phyloP scores from a whole-genome alignment of 2,113 vertebrate genomes.

The Siphamia tubifer region DNA sequence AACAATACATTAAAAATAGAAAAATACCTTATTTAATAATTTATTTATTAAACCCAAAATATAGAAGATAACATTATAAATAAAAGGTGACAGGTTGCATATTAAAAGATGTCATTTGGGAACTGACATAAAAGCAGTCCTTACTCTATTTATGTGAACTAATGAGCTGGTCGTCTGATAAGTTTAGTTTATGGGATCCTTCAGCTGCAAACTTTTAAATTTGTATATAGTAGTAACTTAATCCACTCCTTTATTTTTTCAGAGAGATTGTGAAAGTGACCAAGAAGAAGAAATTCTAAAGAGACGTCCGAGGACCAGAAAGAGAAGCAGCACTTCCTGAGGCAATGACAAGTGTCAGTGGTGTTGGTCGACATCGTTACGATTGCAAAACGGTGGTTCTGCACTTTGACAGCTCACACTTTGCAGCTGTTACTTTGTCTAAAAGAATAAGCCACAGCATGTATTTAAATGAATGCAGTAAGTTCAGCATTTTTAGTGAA shows the following conservation, averaged over 20 bases:
- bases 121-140: no score
- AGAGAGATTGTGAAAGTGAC: conserved; percentile 94
- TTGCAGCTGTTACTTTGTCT: background rate
- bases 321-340: conserved; percentile 90
- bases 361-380: background rate
- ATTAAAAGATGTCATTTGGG: no score
- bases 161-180: no score
- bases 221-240: background rate
- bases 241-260: conserved; percentile 17
- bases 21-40: no score
- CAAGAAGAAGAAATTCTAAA: conserved; percentile 83
- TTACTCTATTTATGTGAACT: no score
- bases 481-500: background rate
- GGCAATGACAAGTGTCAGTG: background rate
- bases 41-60: no score
- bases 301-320: conserved; percentile 79
- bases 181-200: background rate
- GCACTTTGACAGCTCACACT: background rate
- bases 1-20: no score
- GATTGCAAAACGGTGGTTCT: conserved; percentile 17
- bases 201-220: background rate
- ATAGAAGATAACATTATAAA: no score
- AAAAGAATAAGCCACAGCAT: background rate
- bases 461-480: background rate
- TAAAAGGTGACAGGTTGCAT: no score